Evolutionary conservation across 1,140 invertebrate genomes (phyloP).

Genomic region (Cotesia chilonis): DNA sequence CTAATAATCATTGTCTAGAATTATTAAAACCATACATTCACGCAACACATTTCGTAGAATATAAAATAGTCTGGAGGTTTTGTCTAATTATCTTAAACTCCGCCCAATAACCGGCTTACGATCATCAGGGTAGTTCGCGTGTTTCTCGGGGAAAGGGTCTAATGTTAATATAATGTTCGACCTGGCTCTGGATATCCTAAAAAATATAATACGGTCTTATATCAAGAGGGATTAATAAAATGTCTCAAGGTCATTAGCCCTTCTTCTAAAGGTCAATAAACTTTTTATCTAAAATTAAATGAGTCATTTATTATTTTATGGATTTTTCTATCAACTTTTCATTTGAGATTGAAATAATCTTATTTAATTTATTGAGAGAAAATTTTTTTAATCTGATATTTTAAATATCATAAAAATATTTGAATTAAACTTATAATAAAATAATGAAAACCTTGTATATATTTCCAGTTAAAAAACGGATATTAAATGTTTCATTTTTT

Average conservation of each 20-base stretch:
- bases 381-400: too few species aligned
- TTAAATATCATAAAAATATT: too few species aligned
- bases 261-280: background rate
- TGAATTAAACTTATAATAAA: too few species aligned
- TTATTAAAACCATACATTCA: slow-evolving; percentile 22
- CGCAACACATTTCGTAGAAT: slow-evolving; percentile 34
- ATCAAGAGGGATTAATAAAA: background rate
- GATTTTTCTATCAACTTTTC: too few species aligned
- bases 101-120: slow-evolving; percentile 20
- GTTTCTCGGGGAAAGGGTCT: background rate
- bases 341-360: too few species aligned
- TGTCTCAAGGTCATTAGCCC: background rate
- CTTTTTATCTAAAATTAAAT: too few species aligned
- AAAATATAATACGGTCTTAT: slow-evolving; percentile 1
- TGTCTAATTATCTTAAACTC: slow-evolving; percentile 27
- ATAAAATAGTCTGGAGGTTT: background rate
- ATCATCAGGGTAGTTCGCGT: slow-evolving; percentile 34
- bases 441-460: too few species aligned
- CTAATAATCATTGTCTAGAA: slow-evolving; percentile 16
- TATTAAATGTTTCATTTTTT: too few species aligned
- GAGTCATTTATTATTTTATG: too few species aligned
- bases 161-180: background rate
- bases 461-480: too few species aligned
- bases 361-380: too few species aligned
- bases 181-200: background rate